Conservation (phyloP, 2,113 vertebrate species). For the Hyperoodon ampullatus region DNA sequence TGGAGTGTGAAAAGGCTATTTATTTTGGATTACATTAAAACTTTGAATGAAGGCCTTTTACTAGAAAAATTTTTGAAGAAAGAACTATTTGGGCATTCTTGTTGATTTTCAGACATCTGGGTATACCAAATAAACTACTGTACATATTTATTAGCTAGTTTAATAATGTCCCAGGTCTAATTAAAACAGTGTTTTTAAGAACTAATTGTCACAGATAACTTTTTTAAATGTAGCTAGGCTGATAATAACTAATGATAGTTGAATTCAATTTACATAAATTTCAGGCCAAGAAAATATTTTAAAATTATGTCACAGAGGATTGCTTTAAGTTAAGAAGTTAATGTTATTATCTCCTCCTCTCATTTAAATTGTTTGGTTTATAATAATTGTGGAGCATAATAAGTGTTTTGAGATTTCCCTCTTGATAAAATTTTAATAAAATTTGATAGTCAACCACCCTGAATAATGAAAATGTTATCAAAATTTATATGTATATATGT, state of each 20-base stretch:
- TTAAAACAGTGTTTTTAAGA: constrained; percentile 94
- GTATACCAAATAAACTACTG: constrained; percentile 79
- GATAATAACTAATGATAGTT: constrained; percentile 96
- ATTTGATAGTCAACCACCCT: constrained; percentile 82
- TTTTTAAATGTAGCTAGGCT: constrained; percentile 87
- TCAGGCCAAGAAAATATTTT: constrained; percentile 94
- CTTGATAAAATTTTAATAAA: constrained; percentile 91
- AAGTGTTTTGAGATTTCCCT: constrained; percentile 92
- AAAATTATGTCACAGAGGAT: constrained; percentile 95
- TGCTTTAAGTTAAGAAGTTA: constrained; percentile 96
- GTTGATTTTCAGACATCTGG: constrained; percentile 68
- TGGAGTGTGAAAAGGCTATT: background rate
- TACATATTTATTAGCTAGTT: constrained; percentile 86
- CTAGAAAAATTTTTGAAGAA: constrained; percentile 51
- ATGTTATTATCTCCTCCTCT: constrained; percentile 96
- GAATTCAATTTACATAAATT: constrained; percentile 99
- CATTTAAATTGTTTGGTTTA: constrained; percentile 92
- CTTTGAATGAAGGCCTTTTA: constrained; percentile 54
- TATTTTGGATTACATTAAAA: constrained; percentile 54
- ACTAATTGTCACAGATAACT: constrained; percentile 95
- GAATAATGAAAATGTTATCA: constrained; percentile 79
- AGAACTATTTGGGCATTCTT: constrained; percentile 38
- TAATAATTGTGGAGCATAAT: constrained; percentile 93
- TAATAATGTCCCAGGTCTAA: constrained; percentile 89
- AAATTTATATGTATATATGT: constrained; percentile 16